Evolutionary conservation across 2,113 vertebrate species (phyloP), one percentile per base, ranked within the genome.

Genomic region (Struthio camelus): DNA sequence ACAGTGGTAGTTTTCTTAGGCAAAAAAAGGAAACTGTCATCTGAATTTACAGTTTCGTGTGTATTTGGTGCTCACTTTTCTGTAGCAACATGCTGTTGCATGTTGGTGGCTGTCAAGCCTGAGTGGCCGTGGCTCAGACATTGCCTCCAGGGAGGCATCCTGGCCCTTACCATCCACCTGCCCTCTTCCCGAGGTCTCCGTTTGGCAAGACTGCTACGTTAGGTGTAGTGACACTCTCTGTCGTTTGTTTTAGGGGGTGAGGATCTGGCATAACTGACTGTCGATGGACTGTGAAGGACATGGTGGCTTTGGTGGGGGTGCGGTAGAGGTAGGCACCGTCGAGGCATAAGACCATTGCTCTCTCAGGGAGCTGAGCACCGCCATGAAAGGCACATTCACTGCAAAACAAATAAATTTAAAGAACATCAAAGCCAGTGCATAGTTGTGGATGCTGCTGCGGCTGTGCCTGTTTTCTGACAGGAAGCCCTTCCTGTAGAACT

Each of bases 391-490:
- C 32, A 34, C 30, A 59, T 59, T 59, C 56, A 34, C 56, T 59
- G 16, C 32, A 34, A 34, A 59, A 34, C 30, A 91, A 88, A 70
- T 62, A 89, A 77, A 85, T 80, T 56, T 23, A n/a, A 85, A 75
- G 23, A 65, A 81, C 79, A 54, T 96, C 91, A 95, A 95, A 95
- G 85, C 17, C 66, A 42, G 25, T 6, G 61, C 71, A 23, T 64
- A 42, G 30, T 32, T 42, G 50, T 42, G 38, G n/a, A 64, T 93
- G 22, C 59, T 80, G 71, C n/a, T 85, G 66, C 89, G 89, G 28
- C 34, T 38, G 54, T 67, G 87, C 85, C 81, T 89, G 64, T 95
- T 94, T 95, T 93, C 34, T 95, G 87, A 72, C 89, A 96, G 96
- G 93, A 97, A 94, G n/a, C 54, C 78, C 64, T 94, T 94, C 93